These are phyloP conservation scores for Psettodes erumei DNA, from an alignment of 2,113 vertebrate genomes.

Conservation along the genomic window DNA sequence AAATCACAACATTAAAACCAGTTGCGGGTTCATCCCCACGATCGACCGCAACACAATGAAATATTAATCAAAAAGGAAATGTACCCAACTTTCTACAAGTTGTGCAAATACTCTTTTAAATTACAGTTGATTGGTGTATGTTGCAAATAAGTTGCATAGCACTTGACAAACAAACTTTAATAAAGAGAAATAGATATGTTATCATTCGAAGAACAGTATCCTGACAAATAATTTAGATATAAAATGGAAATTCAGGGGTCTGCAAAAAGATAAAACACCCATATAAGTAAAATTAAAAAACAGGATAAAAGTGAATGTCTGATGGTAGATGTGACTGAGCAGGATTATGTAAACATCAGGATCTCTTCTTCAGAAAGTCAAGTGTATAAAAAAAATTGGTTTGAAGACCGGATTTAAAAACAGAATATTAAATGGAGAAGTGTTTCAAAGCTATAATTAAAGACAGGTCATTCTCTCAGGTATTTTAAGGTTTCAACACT, in stretches of 20 bases:
- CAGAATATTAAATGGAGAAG: not conserved
- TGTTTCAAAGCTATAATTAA: not conserved
- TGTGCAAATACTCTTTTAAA: too few relatives aligned
- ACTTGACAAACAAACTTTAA: not conserved
- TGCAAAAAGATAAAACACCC: not conserved
- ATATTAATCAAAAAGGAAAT: too few relatives aligned
- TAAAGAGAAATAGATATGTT: too few relatives aligned
- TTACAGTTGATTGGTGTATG: too few relatives aligned
- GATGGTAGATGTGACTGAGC: not conserved
- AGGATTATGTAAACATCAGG: not conserved
- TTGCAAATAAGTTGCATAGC: not conserved
- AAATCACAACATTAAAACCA: too few relatives aligned
- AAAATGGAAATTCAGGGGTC: not conserved
- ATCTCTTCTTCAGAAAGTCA: not conserved
- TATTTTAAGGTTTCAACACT: not conserved
- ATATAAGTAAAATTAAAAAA: not conserved
- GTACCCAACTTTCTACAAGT: too few relatives aligned
- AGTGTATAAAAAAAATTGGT: not conserved
- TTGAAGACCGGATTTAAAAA: not conserved
- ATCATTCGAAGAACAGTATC: not conserved
- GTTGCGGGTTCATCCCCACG: too few relatives aligned
- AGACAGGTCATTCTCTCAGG: conserved; percentile 4
- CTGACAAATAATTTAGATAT: conserved; percentile 1
- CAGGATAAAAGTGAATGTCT: not conserved
- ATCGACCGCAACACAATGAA: too few relatives aligned